Evolutionary conservation across 2,797 vertebrate species (phyloP).

Genomic region (Trematomus bernacchii): DNA sequence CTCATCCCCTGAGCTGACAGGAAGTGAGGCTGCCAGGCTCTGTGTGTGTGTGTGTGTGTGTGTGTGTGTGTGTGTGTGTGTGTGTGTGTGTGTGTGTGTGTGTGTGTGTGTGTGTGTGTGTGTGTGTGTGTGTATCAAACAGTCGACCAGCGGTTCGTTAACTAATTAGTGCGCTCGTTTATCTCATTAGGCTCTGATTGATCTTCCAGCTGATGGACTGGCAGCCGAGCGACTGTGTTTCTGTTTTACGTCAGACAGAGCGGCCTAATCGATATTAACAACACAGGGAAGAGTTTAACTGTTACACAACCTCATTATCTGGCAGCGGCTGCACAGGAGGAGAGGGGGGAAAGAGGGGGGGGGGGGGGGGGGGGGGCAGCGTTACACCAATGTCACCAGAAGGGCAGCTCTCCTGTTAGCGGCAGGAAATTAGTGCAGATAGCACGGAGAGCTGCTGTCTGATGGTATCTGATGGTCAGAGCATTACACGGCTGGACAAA

Average conservation of each 20-base stretch:
- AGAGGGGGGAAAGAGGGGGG: neutral
- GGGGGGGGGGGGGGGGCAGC: conserved; percentile 15
- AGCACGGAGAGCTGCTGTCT: conserved; percentile 21
- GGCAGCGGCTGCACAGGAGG: conserved; percentile 20
- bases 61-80: conserved; percentile 26
- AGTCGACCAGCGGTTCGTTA: conserved; percentile 68
- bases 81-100: conserved; percentile 29
- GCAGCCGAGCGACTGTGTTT: conserved; percentile 42
- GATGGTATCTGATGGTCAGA: conserved; percentile 25
- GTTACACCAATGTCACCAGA: conserved; percentile 68
- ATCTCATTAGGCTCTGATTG: conserved; percentile 77
- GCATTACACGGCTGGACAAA: neutral
- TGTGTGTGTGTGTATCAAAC: conserved; percentile 45
- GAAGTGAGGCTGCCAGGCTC: conserved; percentile 33
- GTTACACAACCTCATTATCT: conserved; percentile 72
- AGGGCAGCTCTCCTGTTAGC: conserved; percentile 62
- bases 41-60: conserved; percentile 32
- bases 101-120: conserved; percentile 30
- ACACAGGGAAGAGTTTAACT: conserved; percentile 71
- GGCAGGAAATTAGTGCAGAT: conserved; percentile 51
- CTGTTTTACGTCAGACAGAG: conserved; percentile 54
- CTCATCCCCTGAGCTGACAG: conserved; percentile 3
- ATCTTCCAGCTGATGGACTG: conserved; percentile 73
- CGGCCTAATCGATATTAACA: conserved; percentile 70
- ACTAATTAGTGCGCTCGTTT: conserved; percentile 76